These are phyloP conservation scores for Hippolais icterina DNA, from an alignment of 2,113 vertebrate species.

Conservation along the genomic window DNA sequence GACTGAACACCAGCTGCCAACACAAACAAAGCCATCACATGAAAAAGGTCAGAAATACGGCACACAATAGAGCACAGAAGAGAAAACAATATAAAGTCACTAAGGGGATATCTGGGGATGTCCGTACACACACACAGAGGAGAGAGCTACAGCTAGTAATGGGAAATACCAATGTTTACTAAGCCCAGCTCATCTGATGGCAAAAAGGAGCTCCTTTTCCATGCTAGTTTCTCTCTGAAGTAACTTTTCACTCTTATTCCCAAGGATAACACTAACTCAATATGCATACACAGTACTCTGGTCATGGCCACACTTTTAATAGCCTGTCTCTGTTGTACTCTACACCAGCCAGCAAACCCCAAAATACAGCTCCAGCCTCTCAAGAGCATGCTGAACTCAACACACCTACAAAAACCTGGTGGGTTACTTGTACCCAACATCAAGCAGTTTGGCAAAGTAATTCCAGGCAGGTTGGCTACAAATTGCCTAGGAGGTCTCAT, in stretches of 20 bases:
- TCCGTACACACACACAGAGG: not conserved
- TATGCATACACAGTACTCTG: not conserved
- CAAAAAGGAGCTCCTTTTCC: not conserved
- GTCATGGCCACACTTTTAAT: not conserved
- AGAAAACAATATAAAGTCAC: not conserved
- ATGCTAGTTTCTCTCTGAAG: not conserved
- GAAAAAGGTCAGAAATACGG: not conserved
- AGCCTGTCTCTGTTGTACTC: not conserved
- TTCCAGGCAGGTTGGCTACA: not conserved
- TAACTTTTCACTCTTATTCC: not conserved
- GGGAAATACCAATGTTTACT: not conserved
- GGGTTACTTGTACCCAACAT: not conserved
- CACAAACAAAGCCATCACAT: not conserved
- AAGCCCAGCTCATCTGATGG: not conserved
- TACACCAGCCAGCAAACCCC: not conserved
- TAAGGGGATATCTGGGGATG: not conserved
- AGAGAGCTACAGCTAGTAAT: not conserved
- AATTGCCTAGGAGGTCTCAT: not conserved
- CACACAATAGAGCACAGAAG: not conserved
- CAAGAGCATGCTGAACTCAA: not conserved
- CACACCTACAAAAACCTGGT: not conserved
- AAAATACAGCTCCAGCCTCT: not conserved
- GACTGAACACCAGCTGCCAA: constrained; percentile 86
- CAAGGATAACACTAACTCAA: not conserved
- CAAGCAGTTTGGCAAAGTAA: not conserved